These are phyloP conservation scores for Oriolus oriolus DNA, from an alignment of 2,113 vertebrate genomes.

Conservation along the genomic window DNA sequence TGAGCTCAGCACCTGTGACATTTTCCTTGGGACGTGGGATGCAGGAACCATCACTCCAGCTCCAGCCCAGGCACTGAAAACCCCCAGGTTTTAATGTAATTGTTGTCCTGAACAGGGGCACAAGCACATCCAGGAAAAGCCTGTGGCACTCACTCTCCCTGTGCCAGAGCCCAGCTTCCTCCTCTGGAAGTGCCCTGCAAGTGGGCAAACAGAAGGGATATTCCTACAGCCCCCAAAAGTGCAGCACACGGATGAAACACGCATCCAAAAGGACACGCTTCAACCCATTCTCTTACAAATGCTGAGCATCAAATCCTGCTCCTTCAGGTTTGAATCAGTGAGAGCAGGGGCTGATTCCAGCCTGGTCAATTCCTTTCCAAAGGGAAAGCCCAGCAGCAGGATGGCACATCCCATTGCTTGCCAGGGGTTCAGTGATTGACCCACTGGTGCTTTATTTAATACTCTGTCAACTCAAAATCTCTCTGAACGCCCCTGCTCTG, in stretches of 20 bases:
- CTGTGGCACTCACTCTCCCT: background rate
- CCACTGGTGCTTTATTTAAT: background rate
- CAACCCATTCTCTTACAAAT: background rate
- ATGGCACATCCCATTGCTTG: background rate
- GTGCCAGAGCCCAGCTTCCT: background rate
- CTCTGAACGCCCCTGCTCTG: background rate
- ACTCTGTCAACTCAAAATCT: background rate
- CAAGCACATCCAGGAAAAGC: background rate
- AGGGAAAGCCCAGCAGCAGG: background rate
- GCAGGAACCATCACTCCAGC: background rate
- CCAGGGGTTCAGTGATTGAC: background rate
- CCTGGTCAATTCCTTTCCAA: background rate
- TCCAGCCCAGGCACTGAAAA: background rate
- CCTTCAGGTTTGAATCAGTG: background rate
- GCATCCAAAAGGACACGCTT: background rate
- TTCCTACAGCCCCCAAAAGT: background rate
- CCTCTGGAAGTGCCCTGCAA: background rate
- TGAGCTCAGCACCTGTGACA: background rate
- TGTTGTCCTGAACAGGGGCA: background rate
- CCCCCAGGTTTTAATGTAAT: background rate
- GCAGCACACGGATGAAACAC: background rate
- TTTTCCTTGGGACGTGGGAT: background rate
- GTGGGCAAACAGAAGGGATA: background rate
- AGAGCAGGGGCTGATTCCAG: background rate
- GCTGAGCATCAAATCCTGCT: background rate